Conservation (phyloP, 2,113 vertebrate genomes). For the Salminus brasiliensis region DNA sequence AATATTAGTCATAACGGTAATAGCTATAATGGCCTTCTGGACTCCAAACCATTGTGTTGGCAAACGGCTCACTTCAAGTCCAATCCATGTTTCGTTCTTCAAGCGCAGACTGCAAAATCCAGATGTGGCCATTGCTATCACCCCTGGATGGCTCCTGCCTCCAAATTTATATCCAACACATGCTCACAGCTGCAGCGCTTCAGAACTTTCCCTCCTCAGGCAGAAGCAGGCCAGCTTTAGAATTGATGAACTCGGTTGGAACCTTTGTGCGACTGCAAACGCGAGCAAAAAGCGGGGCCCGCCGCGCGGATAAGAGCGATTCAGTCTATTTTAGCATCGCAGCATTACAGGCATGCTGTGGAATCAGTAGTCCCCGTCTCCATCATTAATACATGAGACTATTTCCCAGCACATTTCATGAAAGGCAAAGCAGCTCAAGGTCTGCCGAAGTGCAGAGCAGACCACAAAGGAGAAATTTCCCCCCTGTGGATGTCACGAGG, state of each 20-base stretch:
- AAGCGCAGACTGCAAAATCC: constrained; percentile 56
- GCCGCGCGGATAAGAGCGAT: constrained; percentile 38
- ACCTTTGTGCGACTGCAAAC: constrained; percentile 41
- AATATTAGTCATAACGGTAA: constrained; percentile 52
- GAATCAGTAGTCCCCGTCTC: constrained; percentile 46
- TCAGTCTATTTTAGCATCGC: constrained; percentile 53
- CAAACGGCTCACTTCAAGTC: constrained; percentile 54
- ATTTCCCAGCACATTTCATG: constrained; percentile 44
- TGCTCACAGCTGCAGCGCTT: constrained; percentile 54
- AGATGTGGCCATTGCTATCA: constrained; percentile 68
- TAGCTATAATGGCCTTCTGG: constrained; percentile 53
- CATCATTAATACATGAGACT: constrained; percentile 53
- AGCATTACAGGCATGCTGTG: constrained; percentile 45
- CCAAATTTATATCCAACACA: constrained; percentile 66
- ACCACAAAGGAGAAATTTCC: constrained; percentile 42
- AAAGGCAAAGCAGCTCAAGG: constrained; percentile 50
- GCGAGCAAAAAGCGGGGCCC: constrained; percentile 32
- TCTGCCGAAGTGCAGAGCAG: constrained; percentile 34
- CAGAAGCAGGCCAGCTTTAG: constrained; percentile 29
- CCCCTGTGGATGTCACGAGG: constrained; percentile 29
- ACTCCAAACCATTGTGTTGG: constrained; percentile 45
- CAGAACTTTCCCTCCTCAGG: constrained; percentile 49
- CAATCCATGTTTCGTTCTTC: constrained; percentile 53
- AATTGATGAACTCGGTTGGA: constrained; percentile 52
- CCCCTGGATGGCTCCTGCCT: constrained; percentile 59